These are phyloP conservation scores for Paramisgurnus dabryanus DNA, from an alignment of 2,113 vertebrate genomes.

Conservation along the genomic window DNA sequence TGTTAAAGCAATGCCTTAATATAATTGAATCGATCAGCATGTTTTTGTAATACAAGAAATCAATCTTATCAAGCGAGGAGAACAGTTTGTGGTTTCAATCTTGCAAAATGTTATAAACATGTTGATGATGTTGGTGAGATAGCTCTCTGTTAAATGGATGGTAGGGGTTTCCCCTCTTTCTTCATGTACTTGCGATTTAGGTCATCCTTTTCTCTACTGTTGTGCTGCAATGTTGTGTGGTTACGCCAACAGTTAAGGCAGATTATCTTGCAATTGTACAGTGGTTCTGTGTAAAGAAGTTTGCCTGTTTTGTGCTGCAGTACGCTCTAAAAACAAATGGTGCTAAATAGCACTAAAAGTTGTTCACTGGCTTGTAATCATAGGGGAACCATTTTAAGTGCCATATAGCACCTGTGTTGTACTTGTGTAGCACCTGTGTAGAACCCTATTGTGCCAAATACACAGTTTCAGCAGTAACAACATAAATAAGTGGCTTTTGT, in stretches of 20 bases:
- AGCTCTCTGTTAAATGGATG: neutral
- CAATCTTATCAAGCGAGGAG: neutral
- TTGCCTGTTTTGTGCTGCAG: neutral
- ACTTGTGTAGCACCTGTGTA: too few species aligned
- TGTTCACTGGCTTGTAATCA: too few species aligned
- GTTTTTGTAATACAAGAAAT: slow-evolving; percentile 9
- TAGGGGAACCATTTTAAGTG: too few species aligned
- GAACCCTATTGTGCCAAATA: too few species aligned
- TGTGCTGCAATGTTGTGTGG: slow-evolving; percentile 11
- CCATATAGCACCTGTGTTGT: too few species aligned
- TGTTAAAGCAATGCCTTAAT: slow-evolving; percentile 11
- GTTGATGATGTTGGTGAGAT: neutral
- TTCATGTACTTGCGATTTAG: neutral
- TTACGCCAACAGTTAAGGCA: slow-evolving; percentile 7
- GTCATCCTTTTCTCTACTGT: slow-evolving; percentile 5
- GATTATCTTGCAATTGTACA: slow-evolving; percentile 7
- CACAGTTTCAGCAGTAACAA: too few species aligned
- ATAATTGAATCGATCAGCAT: neutral
- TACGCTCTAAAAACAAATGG: too few species aligned
- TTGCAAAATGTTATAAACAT: slow-evolving; percentile 4
- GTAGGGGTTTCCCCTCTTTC: slow-evolving; percentile 26
- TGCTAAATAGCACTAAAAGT: too few species aligned
- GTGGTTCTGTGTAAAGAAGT: slow-evolving; percentile 19
- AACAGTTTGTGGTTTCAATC: neutral
- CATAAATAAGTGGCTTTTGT: too few species aligned